Base-by-base conservation (phyloP, 2,888 invertebrate genomes). In the Linnaemya vulpina region DNA sequence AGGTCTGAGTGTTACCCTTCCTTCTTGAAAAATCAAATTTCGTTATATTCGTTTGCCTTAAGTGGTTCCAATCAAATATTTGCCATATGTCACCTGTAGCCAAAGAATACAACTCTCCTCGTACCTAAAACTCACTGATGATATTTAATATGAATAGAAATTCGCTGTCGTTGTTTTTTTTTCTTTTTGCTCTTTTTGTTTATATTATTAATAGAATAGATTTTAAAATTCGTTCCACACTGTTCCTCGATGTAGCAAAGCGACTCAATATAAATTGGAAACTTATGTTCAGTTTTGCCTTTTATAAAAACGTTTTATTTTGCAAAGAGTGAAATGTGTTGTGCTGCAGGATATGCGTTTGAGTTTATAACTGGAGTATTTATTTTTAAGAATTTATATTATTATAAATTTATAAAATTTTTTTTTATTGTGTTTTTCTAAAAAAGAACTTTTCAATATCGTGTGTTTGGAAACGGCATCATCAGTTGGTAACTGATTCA, bases 401-500 rank as follows among this genome's bases (percentile, higher is more conserved):
- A 13, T 55, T 15, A 20, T 10, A 51, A 1, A 51, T 53, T 53
- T 53, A 55, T 25, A 7, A 55, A 55, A 13, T 63, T 38, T 77
- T 30, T 13, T 2, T 30, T 30, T 30, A n/a, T 30, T 30, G 30
- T 5, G 35, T 46, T 70, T 74, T 17, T 51, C 43, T 15, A 13
- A 43, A n/a, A 49, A 17, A 20, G 20, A 22, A 43, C 53, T 70
- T 77, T 81, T 74, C 38, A 35, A 25, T n/a, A 30, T 30, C 38
- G 46, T 40, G 55, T 43, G 77, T 79, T 76, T 73, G 51, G 49
- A 35, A 77, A 86, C 87, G 84, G 79, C 87, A 86, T 82, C 87
- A 86, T 82, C 86, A 79, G 86, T 83, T 84, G 62, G 71, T 75
- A 86, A 87, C 83, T 85, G 87, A 82, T 83, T 79, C 70, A 70